phyloP scores from a whole-genome alignment of 2,888 invertebrate genomes.

The Hymenopus coronatus region DNA sequence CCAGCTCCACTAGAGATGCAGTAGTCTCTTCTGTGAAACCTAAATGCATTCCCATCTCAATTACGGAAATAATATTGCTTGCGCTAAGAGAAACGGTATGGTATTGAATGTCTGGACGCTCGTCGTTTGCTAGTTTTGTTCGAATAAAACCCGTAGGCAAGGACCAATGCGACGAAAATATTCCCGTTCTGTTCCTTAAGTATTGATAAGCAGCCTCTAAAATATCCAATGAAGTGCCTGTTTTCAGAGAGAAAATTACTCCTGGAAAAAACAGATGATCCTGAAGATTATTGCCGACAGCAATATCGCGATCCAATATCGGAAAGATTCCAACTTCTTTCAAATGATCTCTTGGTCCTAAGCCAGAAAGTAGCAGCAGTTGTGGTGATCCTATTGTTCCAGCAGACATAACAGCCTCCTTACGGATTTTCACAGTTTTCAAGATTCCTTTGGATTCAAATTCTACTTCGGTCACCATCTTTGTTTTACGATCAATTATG shows the following conservation, averaged over 20 bases:
- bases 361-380: slow-evolving; percentile 59
- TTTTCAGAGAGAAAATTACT: not conserved
- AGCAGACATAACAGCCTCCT: slow-evolving; percentile 53
- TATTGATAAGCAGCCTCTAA: slow-evolving; percentile 44
- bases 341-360: slow-evolving; percentile 49
- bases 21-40: not conserved
- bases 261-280: slow-evolving; percentile 42
- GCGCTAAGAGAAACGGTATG: slow-evolving; percentile 50
- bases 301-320: slow-evolving; percentile 36
- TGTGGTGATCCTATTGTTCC: slow-evolving; percentile 60
- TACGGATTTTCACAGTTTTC: slow-evolving; percentile 43
- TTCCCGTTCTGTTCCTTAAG: slow-evolving; percentile 49
- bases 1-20: not conserved
- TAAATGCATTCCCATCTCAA: not conserved
- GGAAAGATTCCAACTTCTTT: slow-evolving; percentile 42
- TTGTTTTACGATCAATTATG: slow-evolving; percentile 60
- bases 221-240: not conserved
- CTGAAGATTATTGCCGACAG: slow-evolving; percentile 46
- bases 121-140: slow-evolving; percentile 39
- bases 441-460: slow-evolving; percentile 54
- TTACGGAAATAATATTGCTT: slow-evolving; percentile 32
- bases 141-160: not conserved
- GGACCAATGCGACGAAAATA: slow-evolving; percentile 47
- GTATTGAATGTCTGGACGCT: slow-evolving; percentile 59
- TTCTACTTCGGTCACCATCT: slow-evolving; percentile 66